These are phyloP conservation scores for Austrolebias charrua DNA, from an alignment of 2,797 vertebrate genomes.

Conservation along the genomic window DNA sequence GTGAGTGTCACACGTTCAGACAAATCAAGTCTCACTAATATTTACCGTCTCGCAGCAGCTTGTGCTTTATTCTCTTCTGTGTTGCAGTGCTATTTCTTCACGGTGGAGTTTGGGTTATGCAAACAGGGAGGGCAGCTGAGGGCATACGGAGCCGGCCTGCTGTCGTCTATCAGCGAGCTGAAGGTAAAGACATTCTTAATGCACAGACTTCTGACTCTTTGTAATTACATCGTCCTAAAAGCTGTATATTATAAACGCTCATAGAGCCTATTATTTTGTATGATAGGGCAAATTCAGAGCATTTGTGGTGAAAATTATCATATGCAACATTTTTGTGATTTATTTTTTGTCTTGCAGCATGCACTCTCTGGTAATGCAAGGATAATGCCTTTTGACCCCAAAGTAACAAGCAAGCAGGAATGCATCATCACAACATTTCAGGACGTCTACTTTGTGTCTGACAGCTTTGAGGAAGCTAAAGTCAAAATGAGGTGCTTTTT, in stretches of 20 bases:
- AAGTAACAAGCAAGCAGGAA: slow-evolving; percentile 90
- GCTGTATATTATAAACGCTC: neutral
- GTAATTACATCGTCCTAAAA: neutral
- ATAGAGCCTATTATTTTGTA: no score
- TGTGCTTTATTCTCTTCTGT: slow-evolving; percentile 77
- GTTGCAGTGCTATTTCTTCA: slow-evolving; percentile 97
- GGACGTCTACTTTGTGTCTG: slow-evolving; percentile 93
- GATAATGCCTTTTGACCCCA: slow-evolving; percentile 91
- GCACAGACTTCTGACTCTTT: neutral
- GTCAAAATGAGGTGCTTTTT: slow-evolving; percentile 90
- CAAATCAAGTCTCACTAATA: slow-evolving; percentile 30
- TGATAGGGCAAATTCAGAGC: no score
- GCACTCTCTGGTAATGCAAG: slow-evolving; percentile 88
- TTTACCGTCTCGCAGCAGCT: slow-evolving; percentile 68
- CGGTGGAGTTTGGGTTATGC: slow-evolving; percentile 97
- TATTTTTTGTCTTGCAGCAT: slow-evolving; percentile 76
- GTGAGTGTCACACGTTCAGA: slow-evolving; percentile 72
- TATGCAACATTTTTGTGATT: neutral
- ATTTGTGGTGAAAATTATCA: neutral
- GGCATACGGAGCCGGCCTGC: slow-evolving; percentile 94
- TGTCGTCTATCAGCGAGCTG: slow-evolving; percentile 96
- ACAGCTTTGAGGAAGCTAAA: slow-evolving; percentile 97
- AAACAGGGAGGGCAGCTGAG: slow-evolving; percentile 94
- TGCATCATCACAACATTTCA: slow-evolving; percentile 97
- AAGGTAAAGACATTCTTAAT: slow-evolving; percentile 63